These are phyloP conservation scores for Cyprinodon brontotheroides DNA, from an alignment of 2,113 vertebrate genomes.

Conservation along the genomic window DNA sequence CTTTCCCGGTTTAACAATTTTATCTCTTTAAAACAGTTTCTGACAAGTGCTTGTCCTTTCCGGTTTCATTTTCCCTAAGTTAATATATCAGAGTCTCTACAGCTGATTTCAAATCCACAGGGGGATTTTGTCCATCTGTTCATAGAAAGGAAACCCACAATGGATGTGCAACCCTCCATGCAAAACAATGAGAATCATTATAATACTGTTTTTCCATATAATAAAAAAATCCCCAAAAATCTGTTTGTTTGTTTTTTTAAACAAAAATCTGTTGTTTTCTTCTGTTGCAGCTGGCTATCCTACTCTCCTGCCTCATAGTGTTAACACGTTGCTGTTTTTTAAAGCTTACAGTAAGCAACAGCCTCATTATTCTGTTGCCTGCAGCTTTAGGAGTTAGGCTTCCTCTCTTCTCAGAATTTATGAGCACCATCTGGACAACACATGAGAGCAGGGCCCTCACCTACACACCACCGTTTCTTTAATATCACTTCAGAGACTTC, in stretches of 20 bases:
- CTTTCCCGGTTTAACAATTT: background rate
- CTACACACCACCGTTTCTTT: constrained; percentile 34
- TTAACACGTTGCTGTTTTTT: constrained; percentile 29
- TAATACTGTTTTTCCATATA: background rate
- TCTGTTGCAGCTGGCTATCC: background rate
- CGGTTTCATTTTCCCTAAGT: constrained; percentile 38
- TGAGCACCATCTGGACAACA: constrained; percentile 77
- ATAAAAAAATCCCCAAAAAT: background rate
- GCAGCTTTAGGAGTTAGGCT: constrained; percentile 43
- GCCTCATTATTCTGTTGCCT: constrained; percentile 72
- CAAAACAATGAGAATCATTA: background rate
- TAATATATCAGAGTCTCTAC: constrained; percentile 9
- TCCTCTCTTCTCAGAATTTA: constrained; percentile 47
- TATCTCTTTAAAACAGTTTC: background rate
- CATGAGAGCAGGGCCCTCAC: constrained; percentile 58
- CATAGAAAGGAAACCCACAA: constrained; percentile 1
- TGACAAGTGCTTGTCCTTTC: background rate
- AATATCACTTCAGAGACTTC: background rate
- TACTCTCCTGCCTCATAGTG: constrained; percentile 3
- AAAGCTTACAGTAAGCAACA: constrained; percentile 58
- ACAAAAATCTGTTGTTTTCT: background rate
- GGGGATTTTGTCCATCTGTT: constrained; percentile 7
- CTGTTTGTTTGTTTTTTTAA: background rate
- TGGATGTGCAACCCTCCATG: background rate
- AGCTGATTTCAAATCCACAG: constrained; percentile 20